Base-by-base conservation (phyloP, 2,113 vertebrate species). In the Trematocara zebra region DNA sequence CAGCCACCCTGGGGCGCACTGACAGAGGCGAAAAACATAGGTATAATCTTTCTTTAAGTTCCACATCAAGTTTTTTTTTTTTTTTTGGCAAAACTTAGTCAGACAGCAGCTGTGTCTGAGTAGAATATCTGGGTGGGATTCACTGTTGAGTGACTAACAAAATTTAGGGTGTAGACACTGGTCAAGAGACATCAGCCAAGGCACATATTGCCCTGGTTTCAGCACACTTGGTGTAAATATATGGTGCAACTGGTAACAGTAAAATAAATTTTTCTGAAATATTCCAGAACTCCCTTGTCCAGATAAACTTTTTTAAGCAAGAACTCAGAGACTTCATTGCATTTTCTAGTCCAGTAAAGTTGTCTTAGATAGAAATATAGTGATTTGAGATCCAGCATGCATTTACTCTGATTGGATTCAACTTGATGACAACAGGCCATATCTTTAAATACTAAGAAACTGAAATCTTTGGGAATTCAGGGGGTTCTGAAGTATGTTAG, bases 31-130 rank as follows among this genome's bases (percentile, higher is more conserved):
- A 31, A 31, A 92, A 82, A 49, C 26, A 88, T 42, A 61, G 59
- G 9, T 23, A n/a, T 9, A 59, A 14, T 54, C 11, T 28, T 61
- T 80, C 26, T 84, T 14, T 57, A 64, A 17, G 33, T 54, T 44
- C 44, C 53, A 59, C 61, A 20, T 80, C 5, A 52, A 84, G 20
- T 79, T 81, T 61, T 72, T 4, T 81, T 2, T 61, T 76, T 53
- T 26, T 67, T 69, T 53, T 35, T 80, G 91, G 87, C 89, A 92
- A 81, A 64, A 61, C 18, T 11, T 64, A 90, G 37, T 84, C n/a
- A 88, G 80, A 90, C 82, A 83, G 40, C 94, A 94, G 88, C 90
- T 95, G 91, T 26, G 33, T 89, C 64, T 90, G 57, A 85, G 56
- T 64, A 84, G 76, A 90, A 64, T 87, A 40, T 85, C 44, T 79